A percentile compares a stretch with the other conserved stretches of the same genome.
phyloP scores from a whole-genome alignment of 1,140 invertebrate genomes.

The Vanessa atalanta region DNA sequence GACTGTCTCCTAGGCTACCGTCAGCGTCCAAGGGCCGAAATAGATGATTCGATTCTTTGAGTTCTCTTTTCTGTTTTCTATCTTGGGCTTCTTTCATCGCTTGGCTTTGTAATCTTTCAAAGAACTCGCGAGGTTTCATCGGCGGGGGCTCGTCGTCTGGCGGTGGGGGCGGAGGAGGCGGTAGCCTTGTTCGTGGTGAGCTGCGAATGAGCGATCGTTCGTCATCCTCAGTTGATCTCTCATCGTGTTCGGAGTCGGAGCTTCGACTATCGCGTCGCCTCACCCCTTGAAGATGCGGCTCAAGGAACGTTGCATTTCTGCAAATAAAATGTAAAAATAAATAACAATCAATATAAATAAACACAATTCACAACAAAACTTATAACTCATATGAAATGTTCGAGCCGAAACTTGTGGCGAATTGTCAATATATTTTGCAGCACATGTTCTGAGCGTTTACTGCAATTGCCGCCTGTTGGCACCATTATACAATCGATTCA shows the following conservation, averaged over 20 bases:
- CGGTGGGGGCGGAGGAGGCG: conserved; percentile 68
- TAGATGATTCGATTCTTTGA: conserved; percentile 56
- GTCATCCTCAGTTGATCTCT: conserved; percentile 79
- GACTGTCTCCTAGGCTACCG: conserved; percentile 70
- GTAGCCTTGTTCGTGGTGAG: conserved; percentile 63
- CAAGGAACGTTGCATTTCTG: conserved; percentile 80
- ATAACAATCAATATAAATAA: conserved; percentile 9
- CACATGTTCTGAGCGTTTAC: conserved; percentile 30
- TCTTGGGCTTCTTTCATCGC: conserved; percentile 70
- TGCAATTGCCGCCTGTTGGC: conserved; percentile 28
- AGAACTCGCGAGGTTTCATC: conserved; percentile 71
- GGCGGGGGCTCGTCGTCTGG: conserved; percentile 72
- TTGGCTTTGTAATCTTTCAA: conserved; percentile 72
- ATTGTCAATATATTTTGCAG: conserved; percentile 30
- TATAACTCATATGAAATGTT: conserved; percentile 14
- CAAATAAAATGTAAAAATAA: conserved; percentile 20
- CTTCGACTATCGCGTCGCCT: conserved; percentile 71
- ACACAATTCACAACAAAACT: background rate
- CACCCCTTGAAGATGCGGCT: conserved; percentile 77
- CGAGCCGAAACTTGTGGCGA: conserved; percentile 9
- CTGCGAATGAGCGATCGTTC: conserved; percentile 73
- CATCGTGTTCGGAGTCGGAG: conserved; percentile 77
- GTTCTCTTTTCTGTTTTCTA: conserved; percentile 57
- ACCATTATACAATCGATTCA: conserved; percentile 44
- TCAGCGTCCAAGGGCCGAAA: conserved; percentile 66